Conservation (phyloP, 2,113 vertebrate species). For the Hemicordylus capensis region DNA sequence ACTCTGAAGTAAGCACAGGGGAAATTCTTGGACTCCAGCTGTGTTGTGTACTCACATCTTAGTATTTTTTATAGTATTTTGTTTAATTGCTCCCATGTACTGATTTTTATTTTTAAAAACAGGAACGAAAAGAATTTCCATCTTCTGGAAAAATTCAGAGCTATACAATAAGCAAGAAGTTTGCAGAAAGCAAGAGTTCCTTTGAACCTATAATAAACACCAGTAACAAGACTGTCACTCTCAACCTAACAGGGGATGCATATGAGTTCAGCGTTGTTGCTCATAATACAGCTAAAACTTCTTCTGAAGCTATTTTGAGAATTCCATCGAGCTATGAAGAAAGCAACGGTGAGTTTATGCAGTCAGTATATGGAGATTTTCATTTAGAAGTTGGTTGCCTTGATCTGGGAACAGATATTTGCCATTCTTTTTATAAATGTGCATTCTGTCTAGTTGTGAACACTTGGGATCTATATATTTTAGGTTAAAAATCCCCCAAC, state of each 20-base stretch:
- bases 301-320: slow-evolving; percentile 67
- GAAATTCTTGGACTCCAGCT: neutral
- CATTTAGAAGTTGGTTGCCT: neutral
- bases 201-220: slow-evolving; percentile 26
- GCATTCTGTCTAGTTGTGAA: neutral
- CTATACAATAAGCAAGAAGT: slow-evolving; percentile 73
- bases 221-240: slow-evolving; percentile 11
- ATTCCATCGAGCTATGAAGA: slow-evolving; percentile 73
- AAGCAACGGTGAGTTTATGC: slow-evolving; percentile 31
- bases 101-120: neutral
- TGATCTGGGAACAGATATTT: too few relatives aligned
- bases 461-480: neutral
- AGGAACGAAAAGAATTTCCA: slow-evolving; percentile 50
- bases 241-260: slow-evolving; percentile 60
- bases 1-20: neutral
- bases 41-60: neutral
- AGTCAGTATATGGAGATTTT: neutral
- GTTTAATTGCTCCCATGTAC: neutral
- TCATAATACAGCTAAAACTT: slow-evolving; percentile 72
- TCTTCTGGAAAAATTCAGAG: slow-evolving; percentile 61
- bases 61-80: neutral
- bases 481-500: too few relatives aligned
- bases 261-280: slow-evolving; percentile 63
- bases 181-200: slow-evolving; percentile 56
- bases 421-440: too few relatives aligned